Conservation (phyloP, 1,140 invertebrate species). For the Bradysia coprophila region DNA sequence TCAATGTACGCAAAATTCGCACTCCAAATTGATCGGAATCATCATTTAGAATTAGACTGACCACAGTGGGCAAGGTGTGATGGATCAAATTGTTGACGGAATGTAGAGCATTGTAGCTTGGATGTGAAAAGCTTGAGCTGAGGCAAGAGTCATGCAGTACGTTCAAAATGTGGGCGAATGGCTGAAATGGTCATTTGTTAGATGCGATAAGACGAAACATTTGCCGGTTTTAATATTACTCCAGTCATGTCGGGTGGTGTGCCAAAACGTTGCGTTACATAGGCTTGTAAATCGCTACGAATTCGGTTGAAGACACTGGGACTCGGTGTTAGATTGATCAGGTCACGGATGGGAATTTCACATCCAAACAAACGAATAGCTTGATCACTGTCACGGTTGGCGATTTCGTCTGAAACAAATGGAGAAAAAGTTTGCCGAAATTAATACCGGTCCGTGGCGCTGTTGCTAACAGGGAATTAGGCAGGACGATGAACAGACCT, state of each 20-base stretch:
- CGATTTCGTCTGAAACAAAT: too few species aligned
- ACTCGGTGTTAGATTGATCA: constrained; percentile 2
- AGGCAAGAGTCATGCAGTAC: too few species aligned
- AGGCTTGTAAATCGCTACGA: constrained; percentile 8
- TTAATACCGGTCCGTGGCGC: too few species aligned
- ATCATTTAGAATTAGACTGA: constrained; percentile 22
- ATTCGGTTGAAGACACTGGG: constrained; percentile 9
- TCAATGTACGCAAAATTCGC: constrained; percentile 19
- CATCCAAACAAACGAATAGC: constrained; percentile 1
- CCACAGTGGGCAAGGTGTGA: constrained; percentile 9
- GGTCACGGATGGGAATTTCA: constrained; percentile 2
- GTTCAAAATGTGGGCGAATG: too few species aligned
- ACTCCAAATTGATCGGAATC: constrained; percentile 22
- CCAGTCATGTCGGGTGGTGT: too few species aligned
- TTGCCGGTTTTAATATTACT: too few species aligned
- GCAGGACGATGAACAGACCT: too few species aligned
- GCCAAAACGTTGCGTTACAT: constrained; percentile 8
- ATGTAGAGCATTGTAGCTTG: constrained; percentile 16
- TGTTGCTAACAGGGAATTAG: too few species aligned
- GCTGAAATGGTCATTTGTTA: too few species aligned
- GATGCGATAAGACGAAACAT: too few species aligned
- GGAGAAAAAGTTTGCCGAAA: too few species aligned
- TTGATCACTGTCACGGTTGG: constrained; percentile 1
- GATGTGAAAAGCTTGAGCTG: too few species aligned
- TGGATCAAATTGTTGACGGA: constrained; percentile 18